Evolutionary conservation across 2,113 vertebrate species (phyloP), one percentile per base, ranked within the genome.

Genomic region (Callipepla californica): DNA sequence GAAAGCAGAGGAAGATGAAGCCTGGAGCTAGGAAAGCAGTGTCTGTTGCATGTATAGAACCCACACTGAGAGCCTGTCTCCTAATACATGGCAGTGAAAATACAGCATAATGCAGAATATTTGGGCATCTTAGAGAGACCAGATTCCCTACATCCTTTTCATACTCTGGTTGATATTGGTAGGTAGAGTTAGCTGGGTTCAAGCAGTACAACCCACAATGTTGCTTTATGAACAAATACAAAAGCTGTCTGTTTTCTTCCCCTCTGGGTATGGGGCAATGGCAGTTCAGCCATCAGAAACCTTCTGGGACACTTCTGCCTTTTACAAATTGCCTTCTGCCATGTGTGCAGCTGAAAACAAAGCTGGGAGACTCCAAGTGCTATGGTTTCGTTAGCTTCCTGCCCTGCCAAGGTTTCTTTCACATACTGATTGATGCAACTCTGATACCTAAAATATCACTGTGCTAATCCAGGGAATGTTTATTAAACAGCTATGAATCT

Each of bases 321-420:
- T 82, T 73, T 16, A 45, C 16, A 79, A 57, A 48, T n/a, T 63
- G 20, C 40, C 30, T 81, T 57, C 44, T 20, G 19, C 26, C 70
- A 22, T 1, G 1, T 25, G 59, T 50, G 73, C 22, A 0, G 0
- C 22, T 47, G 32, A 82, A 83, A 38, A 69, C 1, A 3, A 75
- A 70, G 50, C 50, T 18, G 25, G 21, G 34, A 0, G 2, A 34
- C 42, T 13, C 26, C 3, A 0, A 65, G 69, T 15, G 23, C 77
- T 68, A 7, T 3, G 21, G 47, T 3, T 36, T 55, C 68, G 59
- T 73, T 8, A 3, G 48, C 48, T 82, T 86, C 77, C 76, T 30
- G n/a, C 21, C 48, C 76, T 68, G 72, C 32, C 70, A 68, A 30
- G 66, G 34, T 73, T 85, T 62, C 80, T 59, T 77, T 74, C 55